Evolutionary conservation across 2,888 invertebrate genomes (phyloP).

Genomic region (Sinohyriopsis cumingii): DNA sequence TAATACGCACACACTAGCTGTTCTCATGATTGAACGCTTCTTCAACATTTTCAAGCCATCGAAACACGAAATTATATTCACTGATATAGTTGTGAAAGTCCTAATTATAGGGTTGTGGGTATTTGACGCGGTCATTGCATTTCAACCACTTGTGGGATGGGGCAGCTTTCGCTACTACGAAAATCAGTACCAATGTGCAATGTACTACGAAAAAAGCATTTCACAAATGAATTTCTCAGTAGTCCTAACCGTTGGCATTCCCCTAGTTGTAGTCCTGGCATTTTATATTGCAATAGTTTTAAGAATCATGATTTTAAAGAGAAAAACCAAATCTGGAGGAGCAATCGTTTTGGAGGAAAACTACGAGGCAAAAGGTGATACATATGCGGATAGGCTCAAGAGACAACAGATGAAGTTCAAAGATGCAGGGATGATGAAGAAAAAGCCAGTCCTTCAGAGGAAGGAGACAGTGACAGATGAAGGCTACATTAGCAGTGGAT

Average conservation of each 20-base stretch:
- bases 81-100: slow-evolving; percentile 38
- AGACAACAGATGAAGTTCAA: slow-evolving; percentile 43
- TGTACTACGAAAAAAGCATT: slow-evolving; percentile 36
- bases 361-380: slow-evolving; percentile 32
- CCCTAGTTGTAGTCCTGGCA: slow-evolving; percentile 27
- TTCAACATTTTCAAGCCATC: slow-evolving; percentile 50
- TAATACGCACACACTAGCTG: slow-evolving; percentile 45
- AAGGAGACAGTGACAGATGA: slow-evolving; percentile 23
- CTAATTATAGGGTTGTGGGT: slow-evolving; percentile 41
- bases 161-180: slow-evolving; percentile 38
- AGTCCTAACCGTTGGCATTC: slow-evolving; percentile 43
- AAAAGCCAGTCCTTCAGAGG: slow-evolving; percentile 28
- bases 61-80: slow-evolving; percentile 47
- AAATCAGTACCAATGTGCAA: slow-evolving; percentile 49
- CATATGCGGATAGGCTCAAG: slow-evolving; percentile 47
- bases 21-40: slow-evolving; percentile 47
- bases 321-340: slow-evolving; percentile 26
- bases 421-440: slow-evolving; percentile 37
- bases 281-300: slow-evolving; percentile 41
- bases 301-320: slow-evolving; percentile 27
- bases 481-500: slow-evolving; percentile 1
- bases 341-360: slow-evolving; percentile 46
- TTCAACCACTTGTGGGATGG: slow-evolving; percentile 53
- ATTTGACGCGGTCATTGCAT: slow-evolving; percentile 44
- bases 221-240: slow-evolving; percentile 50